A percentile compares a stretch with the other conserved stretches of the same genome.
These are phyloP conservation scores for Drosophila mimica DNA, from an alignment of 2,888 invertebrate species.

Conservation along the genomic window DNA sequence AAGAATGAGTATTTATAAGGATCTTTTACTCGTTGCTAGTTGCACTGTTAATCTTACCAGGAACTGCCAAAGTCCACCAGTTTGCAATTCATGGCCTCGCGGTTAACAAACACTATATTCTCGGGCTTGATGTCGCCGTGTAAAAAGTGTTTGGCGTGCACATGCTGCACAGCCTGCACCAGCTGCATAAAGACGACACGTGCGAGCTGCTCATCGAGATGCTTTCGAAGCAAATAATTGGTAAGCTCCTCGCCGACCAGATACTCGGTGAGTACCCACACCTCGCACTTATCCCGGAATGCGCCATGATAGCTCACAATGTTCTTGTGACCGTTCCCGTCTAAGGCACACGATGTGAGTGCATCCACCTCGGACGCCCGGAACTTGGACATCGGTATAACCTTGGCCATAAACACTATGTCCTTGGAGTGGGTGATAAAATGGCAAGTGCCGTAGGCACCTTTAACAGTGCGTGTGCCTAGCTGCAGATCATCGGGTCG, in stretches of 20 bases:
- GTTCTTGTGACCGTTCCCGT: slow-evolving; percentile 90
- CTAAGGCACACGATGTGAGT: slow-evolving; percentile 90
- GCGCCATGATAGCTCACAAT: slow-evolving; percentile 92
- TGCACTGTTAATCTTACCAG: slow-evolving; percentile 61
- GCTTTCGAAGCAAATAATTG: slow-evolving; percentile 11
- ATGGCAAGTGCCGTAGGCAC: slow-evolving; percentile 80
- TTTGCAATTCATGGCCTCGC: slow-evolving; percentile 87
- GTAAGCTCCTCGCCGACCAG: slow-evolving; percentile 92
- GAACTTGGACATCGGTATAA: slow-evolving; percentile 77
- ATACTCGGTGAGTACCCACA: slow-evolving; percentile 95
- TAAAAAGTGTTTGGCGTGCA: slow-evolving; percentile 94
- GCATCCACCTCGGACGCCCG: slow-evolving; percentile 89
- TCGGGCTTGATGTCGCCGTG: slow-evolving; percentile 98
- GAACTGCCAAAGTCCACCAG: slow-evolving; percentile 99
- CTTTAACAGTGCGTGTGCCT: slow-evolving; percentile 63
- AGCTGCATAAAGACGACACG: slow-evolving; percentile 92
- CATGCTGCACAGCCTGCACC: slow-evolving; percentile 92
- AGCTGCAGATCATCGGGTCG: slow-evolving; percentile 73
- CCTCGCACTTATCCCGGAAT: slow-evolving; percentile 92
- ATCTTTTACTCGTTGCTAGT: neutral
- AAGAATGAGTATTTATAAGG: neutral
- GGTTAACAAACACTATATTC: slow-evolving; percentile 85
- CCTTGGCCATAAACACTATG: slow-evolving; percentile 74
- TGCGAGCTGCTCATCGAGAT: slow-evolving; percentile 91
- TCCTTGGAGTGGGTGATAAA: slow-evolving; percentile 70